These are phyloP conservation scores for Enhydra lutris DNA, from an alignment of 2,113 vertebrate species.

Conservation along the genomic window DNA sequence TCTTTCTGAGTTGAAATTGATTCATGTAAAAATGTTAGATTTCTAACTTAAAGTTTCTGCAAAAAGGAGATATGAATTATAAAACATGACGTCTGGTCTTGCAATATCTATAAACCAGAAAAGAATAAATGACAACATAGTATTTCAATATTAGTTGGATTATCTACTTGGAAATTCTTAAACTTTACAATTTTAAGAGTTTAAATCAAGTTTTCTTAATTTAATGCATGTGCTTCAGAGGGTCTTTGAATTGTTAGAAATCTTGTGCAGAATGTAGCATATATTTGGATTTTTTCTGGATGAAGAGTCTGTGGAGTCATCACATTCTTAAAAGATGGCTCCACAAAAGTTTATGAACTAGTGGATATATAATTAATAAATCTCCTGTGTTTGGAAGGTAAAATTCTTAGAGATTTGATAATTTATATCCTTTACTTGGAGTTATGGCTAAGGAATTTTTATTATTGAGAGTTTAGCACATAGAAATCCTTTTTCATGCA, in stretches of 20 bases:
- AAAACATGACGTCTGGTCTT: not conserved
- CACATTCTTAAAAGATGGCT: not conserved
- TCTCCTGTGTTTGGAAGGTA: slow-evolving; percentile 14
- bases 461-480: not conserved
- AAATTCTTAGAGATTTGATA: slow-evolving; percentile 25
- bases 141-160: not conserved
- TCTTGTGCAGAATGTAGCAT: not conserved
- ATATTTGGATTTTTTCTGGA: not conserved
- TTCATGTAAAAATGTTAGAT: not conserved
- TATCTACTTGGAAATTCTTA: slow-evolving; percentile 10
- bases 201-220: not conserved
- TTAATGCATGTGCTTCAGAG: not conserved
- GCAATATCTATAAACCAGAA: not conserved
- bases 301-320: not conserved
- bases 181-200: slow-evolving; percentile 7
- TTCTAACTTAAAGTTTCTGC: slow-evolving; percentile 32
- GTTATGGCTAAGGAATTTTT: not conserved
- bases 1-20: slow-evolving; percentile 36
- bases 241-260: slow-evolving; percentile 10
- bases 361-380: not conserved
- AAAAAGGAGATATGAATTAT: not conserved
- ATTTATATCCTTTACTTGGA: not conserved
- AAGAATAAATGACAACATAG: not conserved
- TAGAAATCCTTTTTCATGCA: not conserved
- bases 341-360: not conserved